Conservation (phyloP, 1,140 invertebrate species). For the Acromyrmex charruanus region DNA sequence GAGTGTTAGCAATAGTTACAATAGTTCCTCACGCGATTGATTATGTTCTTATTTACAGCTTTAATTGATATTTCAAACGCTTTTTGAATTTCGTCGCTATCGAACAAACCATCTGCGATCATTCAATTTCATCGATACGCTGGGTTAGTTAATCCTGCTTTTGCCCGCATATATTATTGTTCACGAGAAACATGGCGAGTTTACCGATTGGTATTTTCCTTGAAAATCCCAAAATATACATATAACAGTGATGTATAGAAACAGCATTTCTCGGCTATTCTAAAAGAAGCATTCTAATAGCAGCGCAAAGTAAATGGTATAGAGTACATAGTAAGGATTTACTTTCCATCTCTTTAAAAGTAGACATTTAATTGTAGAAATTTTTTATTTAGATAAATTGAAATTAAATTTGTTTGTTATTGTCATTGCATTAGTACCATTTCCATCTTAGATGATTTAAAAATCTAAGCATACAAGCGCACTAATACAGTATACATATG, state of each 20-base stretch:
- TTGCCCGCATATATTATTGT: too few species aligned
- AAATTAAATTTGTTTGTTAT: constrained; percentile 7
- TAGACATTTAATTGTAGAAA: background rate
- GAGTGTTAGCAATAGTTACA: too few species aligned
- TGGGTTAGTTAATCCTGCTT: background rate
- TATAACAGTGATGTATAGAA: constrained; percentile 42
- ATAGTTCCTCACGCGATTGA: constrained; percentile 15
- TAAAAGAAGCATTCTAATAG: constrained; percentile 56
- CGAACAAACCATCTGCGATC: constrained; percentile 74
- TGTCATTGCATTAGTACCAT: background rate
- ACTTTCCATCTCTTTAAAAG: constrained; percentile 1
- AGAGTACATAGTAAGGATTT: background rate
- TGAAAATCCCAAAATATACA: constrained; percentile 62
- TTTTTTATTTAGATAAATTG: background rate
- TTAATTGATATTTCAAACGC: constrained; percentile 69
- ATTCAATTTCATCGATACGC: constrained; percentile 8
- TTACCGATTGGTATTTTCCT: constrained; percentile 65
- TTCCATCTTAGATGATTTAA: background rate
- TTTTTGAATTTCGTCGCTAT: constrained; percentile 69
- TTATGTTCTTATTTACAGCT: constrained; percentile 68
- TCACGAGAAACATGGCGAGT: background rate
- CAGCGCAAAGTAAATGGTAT: background rate
- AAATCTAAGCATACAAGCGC: constrained; percentile 7
- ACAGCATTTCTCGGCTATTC: constrained; percentile 60
- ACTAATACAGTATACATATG: background rate